These are phyloP conservation scores for Nasonia longicornis DNA, from an alignment of 1,140 invertebrate genomes.

Conservation along the genomic window DNA sequence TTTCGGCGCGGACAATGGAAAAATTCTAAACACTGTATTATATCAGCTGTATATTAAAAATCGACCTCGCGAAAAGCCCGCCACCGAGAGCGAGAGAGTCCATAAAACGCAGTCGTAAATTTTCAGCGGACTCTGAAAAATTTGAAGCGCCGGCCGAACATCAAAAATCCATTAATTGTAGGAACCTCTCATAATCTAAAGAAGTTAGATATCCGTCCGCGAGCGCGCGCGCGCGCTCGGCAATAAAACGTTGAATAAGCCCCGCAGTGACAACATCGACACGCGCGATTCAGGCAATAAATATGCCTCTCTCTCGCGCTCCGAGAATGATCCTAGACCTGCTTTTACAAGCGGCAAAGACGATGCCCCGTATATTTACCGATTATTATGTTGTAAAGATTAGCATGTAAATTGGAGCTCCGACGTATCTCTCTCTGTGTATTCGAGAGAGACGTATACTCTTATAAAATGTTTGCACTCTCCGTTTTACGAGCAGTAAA, in stretches of 20 bases:
- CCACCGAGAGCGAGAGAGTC: background rate
- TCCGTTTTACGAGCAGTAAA: slow-evolving; percentile 39
- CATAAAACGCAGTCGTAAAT: slow-evolving; percentile 23
- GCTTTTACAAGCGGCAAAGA: slow-evolving; percentile 34
- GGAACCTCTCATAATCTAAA: slow-evolving; percentile 25
- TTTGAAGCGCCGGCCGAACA: slow-evolving; percentile 9
- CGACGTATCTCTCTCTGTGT: background rate
- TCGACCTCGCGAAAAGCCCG: background rate
- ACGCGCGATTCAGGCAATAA: slow-evolving; percentile 20
- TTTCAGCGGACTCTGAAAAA: background rate
- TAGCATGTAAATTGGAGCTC: slow-evolving; percentile 52
- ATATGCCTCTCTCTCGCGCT: background rate
- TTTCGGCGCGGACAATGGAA: background rate
- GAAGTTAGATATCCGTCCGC: slow-evolving; percentile 23
- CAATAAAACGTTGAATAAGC: slow-evolving; percentile 25
- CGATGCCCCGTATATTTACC: slow-evolving; percentile 41
- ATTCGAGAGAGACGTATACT: background rate
- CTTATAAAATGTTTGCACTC: slow-evolving; percentile 27
- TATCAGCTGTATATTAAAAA: too few relatives aligned
- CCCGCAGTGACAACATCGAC: slow-evolving; percentile 3
- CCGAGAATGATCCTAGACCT: background rate
- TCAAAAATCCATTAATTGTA: slow-evolving; percentile 39
- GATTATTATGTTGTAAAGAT: slow-evolving; percentile 56
- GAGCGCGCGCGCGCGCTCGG: background rate
- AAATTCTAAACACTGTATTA: background rate